Conservation (phyloP, 2,888 invertebrate genomes). For the Sesia apiformis region DNA sequence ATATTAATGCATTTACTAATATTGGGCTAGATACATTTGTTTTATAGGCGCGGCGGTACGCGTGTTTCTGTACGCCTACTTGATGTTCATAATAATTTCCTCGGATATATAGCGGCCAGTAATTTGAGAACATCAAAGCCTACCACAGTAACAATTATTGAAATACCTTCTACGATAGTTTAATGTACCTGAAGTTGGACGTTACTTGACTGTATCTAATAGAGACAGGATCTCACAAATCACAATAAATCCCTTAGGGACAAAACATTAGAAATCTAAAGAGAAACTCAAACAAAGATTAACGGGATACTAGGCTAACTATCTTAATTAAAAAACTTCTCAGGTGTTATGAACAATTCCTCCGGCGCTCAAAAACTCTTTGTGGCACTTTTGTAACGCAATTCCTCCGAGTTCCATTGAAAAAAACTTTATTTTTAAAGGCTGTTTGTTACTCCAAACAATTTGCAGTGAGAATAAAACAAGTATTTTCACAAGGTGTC, state of each 20-base stretch:
- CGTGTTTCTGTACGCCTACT: too few species aligned
- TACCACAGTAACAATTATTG: too few species aligned
- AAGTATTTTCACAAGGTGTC: constrained; percentile 11
- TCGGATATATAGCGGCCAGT: too few species aligned
- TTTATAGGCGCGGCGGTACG: too few species aligned
- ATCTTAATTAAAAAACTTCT: neutral
- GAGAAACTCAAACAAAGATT: neutral
- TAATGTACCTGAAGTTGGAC: too few species aligned
- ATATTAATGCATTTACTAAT: too few species aligned
- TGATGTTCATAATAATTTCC: too few species aligned
- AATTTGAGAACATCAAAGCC: too few species aligned
- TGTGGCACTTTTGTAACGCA: neutral
- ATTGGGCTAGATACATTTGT: too few species aligned
- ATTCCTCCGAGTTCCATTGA: neutral
- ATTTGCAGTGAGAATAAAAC: constrained; percentile 18
- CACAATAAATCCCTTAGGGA: neutral
- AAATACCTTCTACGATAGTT: too few species aligned
- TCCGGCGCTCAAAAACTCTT: neutral
- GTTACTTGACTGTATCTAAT: too few species aligned
- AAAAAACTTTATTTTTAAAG: neutral
- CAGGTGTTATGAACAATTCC: neutral
- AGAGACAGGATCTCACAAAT: neutral
- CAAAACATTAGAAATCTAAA: neutral
- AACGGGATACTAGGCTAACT: neutral
- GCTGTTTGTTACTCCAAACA: constrained; percentile 13